Evolutionary conservation across 2,113 vertebrate genomes (phyloP).

Genomic region (Brachyhypopomus occidentalis): DNA sequence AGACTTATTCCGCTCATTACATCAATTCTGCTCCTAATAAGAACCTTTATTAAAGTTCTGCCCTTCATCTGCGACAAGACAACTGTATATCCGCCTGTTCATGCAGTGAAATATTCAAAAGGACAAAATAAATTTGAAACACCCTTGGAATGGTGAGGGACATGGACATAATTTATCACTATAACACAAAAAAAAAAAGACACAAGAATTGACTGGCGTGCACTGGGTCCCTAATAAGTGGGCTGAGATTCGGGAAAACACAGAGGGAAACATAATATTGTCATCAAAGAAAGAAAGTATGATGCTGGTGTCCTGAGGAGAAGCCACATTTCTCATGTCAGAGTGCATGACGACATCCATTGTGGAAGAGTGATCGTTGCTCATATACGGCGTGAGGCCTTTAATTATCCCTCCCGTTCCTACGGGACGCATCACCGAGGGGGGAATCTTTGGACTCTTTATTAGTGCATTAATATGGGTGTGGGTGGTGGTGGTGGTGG

Average conservation of each 20-base stretch:
- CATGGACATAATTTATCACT: constrained; percentile 5
- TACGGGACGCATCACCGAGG: constrained; percentile 70
- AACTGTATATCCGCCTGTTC: not conserved
- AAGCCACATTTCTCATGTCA: constrained; percentile 12
- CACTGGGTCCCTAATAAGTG: not conserved
- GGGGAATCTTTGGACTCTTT: constrained; percentile 76
- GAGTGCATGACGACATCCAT: constrained; percentile 54
- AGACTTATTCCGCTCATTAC: constrained; percentile 35
- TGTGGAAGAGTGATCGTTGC: constrained; percentile 67
- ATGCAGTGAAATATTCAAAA: constrained; percentile 16
- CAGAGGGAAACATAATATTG: not conserved
- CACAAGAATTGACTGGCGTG: not conserved
- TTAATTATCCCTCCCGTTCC: constrained; percentile 70
- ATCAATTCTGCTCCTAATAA: constrained; percentile 34
- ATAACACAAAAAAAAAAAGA: not conserved
- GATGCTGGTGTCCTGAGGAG: constrained; percentile 7
- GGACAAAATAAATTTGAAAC: constrained; percentile 22
- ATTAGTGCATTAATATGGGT: constrained; percentile 79
- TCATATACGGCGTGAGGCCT: constrained; percentile 73
- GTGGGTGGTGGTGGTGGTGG: not conserved
- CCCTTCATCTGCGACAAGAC: constrained; percentile 29
- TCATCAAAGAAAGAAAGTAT: not conserved
- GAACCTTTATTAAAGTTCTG: constrained; percentile 36
- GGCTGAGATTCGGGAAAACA: not conserved
- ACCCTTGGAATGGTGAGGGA: constrained; percentile 21